Percentiles rank a stretch among this genome's conserved stretches.
These are phyloP conservation scores for Syngnathus acus DNA, from an alignment of 2,797 vertebrate species.

Conservation along the genomic window DNA sequence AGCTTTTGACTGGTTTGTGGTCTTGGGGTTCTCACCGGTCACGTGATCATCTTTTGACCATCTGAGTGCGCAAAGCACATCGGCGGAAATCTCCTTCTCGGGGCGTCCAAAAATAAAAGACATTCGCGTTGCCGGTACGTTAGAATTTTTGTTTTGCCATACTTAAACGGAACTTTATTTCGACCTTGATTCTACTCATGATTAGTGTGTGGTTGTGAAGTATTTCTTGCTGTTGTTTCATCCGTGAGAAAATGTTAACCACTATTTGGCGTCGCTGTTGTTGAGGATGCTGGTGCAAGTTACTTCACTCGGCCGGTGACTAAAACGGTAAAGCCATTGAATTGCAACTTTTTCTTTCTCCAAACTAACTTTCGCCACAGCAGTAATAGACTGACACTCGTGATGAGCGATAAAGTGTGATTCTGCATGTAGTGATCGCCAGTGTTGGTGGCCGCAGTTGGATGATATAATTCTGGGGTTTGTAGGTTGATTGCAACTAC, in stretches of 20 bases:
- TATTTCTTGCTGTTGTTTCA: constrained; percentile 3
- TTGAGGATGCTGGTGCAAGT: not conserved
- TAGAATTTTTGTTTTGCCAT: not conserved
- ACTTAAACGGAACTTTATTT: not conserved
- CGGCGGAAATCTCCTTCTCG: rapidly evolving
- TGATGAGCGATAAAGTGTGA: not conserved
- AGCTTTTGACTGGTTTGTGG: not conserved
- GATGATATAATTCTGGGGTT: no score
- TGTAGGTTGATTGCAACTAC: not conserved
- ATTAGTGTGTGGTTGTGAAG: not conserved
- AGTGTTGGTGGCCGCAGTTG: not conserved
- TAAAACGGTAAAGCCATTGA: constrained; percentile 25
- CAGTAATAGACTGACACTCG: not conserved
- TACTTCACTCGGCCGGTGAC: not conserved
- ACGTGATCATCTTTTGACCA: constrained; percentile 52
- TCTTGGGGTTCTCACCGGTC: constrained; percentile 20
- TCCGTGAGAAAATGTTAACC: constrained; percentile 39
- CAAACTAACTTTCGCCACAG: not conserved
- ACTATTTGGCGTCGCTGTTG: constrained; percentile 21
- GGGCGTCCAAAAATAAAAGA: constrained; percentile 21
- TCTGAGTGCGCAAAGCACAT: not conserved
- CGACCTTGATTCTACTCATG: not conserved
- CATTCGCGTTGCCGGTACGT: not conserved
- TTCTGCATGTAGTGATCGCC: not conserved
- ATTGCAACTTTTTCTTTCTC: not conserved